Percentiles rank a stretch among this genome's conserved stretches.
phyloP scores from a whole-genome alignment of 2,113 vertebrate genomes.

The Prochilodus magdalenae region DNA sequence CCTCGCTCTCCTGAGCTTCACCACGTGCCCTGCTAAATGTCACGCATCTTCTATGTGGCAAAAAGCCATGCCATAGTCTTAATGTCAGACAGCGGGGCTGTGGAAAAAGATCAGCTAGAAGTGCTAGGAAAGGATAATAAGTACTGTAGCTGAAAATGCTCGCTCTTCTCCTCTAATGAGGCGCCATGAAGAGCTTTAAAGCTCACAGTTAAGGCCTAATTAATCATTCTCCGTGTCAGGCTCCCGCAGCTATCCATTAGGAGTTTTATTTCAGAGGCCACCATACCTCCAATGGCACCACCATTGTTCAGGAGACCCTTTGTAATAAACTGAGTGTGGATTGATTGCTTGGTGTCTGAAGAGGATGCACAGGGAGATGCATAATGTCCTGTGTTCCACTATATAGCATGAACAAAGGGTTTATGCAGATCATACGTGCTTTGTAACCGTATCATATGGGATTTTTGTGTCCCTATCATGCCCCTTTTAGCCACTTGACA shows the following conservation, averaged over 20 bases:
- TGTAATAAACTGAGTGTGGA: conserved; percentile 81
- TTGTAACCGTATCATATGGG: background rate
- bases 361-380: conserved; percentile 64
- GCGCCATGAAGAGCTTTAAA: conserved; percentile 78
- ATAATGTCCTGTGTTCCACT: conserved; percentile 61
- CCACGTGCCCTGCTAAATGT: conserved; percentile 86
- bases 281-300: conserved; percentile 79
- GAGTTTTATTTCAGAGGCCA: conserved; percentile 73
- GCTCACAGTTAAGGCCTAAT: conserved; percentile 89
- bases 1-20: conserved; percentile 66
- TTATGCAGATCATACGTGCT: conserved; percentile 53
- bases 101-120: conserved; percentile 84
- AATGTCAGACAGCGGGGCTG: conserved; percentile 82
- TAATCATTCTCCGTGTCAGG: conserved; percentile 87
- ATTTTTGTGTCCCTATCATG: background rate
- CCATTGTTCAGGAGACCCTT: conserved; percentile 77
- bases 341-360: conserved; percentile 70
- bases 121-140: conserved; percentile 86
- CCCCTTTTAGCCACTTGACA: conserved; percentile 16
- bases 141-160: conserved; percentile 79
- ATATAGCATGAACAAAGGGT: conserved; percentile 58
- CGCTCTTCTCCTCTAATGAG: conserved; percentile 84
- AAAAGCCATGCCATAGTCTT: conserved; percentile 67
- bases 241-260: conserved; percentile 80
- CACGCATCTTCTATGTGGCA: conserved; percentile 75